phyloP scores from a whole-genome alignment of 1,140 invertebrate genomes.

The Drosophila asahinai region DNA sequence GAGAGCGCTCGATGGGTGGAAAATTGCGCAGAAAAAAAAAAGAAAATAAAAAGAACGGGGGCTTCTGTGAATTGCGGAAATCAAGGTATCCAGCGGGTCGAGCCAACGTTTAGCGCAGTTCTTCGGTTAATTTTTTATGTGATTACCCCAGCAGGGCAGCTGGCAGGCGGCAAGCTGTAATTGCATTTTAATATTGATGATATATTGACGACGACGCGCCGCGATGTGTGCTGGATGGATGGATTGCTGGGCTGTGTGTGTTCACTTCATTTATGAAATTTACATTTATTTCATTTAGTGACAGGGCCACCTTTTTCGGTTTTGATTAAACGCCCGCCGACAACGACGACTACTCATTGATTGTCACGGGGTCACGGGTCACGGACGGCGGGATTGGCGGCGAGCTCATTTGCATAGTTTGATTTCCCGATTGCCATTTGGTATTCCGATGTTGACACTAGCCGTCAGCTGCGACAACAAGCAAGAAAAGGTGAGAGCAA shows the following conservation, averaged over 20 bases:
- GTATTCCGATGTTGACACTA: constrained; percentile 48
- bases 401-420: constrained; percentile 55
- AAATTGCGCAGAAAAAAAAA: not conserved
- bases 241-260: constrained; percentile 6
- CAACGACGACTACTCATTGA: constrained; percentile 4
- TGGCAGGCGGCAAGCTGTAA: constrained; percentile 45
- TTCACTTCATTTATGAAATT: constrained; percentile 77
- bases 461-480: constrained; percentile 50
- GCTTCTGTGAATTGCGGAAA: constrained; percentile 7
- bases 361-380: constrained; percentile 20
- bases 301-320: constrained; percentile 50
- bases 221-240: constrained; percentile 16
- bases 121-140: constrained; percentile 41
- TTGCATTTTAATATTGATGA: constrained; percentile 78
- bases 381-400: not conserved
- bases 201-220: constrained; percentile 40
- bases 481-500: constrained; percentile 36
- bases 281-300: constrained; percentile 72
- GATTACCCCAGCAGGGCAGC: constrained; percentile 38
- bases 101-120: constrained; percentile 42
- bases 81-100: constrained; percentile 44
- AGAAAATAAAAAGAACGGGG: not conserved
- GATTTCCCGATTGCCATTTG: constrained; percentile 33
- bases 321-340: constrained; percentile 61
- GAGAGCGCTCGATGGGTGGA: constrained; percentile 1